A percentile compares a stretch with the other conserved stretches of the same genome.
These are phyloP conservation scores for Ciconia boyciana DNA, from an alignment of 2,113 vertebrate genomes.

Conservation along the genomic window DNA sequence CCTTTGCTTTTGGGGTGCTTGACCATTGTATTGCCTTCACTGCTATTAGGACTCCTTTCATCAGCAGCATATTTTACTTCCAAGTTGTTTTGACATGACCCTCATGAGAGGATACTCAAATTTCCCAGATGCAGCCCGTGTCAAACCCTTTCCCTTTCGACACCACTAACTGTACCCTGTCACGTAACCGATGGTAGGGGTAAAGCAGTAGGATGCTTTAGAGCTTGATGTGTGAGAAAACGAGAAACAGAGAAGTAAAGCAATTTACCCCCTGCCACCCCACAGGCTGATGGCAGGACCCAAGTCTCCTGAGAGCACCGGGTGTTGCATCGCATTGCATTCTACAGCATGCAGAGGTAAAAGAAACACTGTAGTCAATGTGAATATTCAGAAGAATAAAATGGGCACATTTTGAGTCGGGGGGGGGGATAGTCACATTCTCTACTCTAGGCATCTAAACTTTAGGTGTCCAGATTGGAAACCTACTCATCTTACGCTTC, in stretches of 20 bases:
- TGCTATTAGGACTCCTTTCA: not conserved
- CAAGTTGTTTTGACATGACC: not conserved
- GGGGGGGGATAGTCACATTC: not conserved
- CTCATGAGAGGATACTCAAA: not conserved
- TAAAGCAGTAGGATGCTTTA: not conserved
- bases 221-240: not conserved
- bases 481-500: not conserved
- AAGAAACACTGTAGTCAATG: not conserved
- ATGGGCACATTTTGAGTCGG: not conserved
- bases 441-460: not conserved
- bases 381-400: not conserved
- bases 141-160: not conserved
- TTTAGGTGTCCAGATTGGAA: not conserved
- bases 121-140: not conserved
- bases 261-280: not conserved
- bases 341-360: not conserved
- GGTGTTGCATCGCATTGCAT: not conserved
- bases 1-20: not conserved
- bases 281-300: accelerated
- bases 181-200: not conserved
- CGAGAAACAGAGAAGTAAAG: not conserved
- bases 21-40: not conserved
- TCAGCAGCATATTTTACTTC: not conserved
- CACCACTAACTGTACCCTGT: not conserved
- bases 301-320: not conserved